Conservation (phyloP, 2,797 vertebrate species). For the Microctenopoma steveboyesi region DNA sequence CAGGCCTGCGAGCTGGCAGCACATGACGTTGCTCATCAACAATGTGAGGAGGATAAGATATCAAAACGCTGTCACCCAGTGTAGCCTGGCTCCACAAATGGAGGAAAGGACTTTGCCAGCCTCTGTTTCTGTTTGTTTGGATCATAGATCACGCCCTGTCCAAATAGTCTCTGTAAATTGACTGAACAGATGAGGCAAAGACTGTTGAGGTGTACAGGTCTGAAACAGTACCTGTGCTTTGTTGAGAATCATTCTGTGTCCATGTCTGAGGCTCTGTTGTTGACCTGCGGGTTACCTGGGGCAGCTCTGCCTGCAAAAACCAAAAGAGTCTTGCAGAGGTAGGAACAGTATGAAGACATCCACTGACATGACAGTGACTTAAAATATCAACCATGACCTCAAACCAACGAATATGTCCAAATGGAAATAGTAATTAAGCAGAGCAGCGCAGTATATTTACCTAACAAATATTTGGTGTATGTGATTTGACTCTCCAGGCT, state of each 20-base stretch:
- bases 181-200: conserved; percentile 23
- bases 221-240: conserved; percentile 16
- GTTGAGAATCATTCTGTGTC: conserved; percentile 7
- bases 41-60: conserved; percentile 64
- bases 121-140: conserved; percentile 52
- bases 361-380: conserved; percentile 15
- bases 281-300: conserved; percentile 16
- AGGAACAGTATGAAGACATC: conserved; percentile 9
- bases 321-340: conserved; percentile 1
- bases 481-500: too few relatives aligned
- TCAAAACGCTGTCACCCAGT: conserved; percentile 51
- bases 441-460: too few relatives aligned
- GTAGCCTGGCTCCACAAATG: conserved; percentile 42
- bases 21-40: conserved; percentile 68
- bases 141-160: conserved; percentile 38
- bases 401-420: too few relatives aligned
- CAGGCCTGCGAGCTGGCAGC: conserved; percentile 72
- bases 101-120: conserved; percentile 41
- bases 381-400: conserved; percentile 15
- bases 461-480: too few relatives aligned
- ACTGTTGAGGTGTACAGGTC: conserved; percentile 28
- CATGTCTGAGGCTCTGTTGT: conserved; percentile 3
- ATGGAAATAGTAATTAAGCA: too few relatives aligned
- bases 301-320: conserved; percentile 8
- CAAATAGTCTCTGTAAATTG: conserved; percentile 51